Conservation (phyloP, 2,888 invertebrate genomes). For the Acronicta psi region DNA sequence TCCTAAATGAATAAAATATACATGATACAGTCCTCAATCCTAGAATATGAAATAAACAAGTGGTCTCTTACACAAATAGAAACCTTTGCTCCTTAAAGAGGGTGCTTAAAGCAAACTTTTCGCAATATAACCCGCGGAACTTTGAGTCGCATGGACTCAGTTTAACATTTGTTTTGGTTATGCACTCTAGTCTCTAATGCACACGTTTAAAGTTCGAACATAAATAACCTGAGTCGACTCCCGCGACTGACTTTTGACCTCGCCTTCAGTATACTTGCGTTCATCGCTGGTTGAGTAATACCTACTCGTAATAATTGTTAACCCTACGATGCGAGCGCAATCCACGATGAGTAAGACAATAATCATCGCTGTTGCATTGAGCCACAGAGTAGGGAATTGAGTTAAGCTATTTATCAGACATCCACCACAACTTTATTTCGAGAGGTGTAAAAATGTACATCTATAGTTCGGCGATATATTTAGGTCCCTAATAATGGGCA, state of each 20-base stretch:
- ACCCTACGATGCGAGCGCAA: slow-evolving; percentile 40
- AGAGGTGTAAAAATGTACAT: too few species aligned
- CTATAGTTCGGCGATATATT: too few species aligned
- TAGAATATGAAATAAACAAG: slow-evolving; percentile 14
- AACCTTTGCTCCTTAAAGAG: slow-evolving; percentile 35
- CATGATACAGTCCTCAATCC: too few species aligned
- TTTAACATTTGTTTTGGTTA: slow-evolving; percentile 59
- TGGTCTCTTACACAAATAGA: slow-evolving; percentile 36
- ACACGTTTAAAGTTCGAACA: slow-evolving; percentile 58
- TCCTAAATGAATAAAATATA: too few species aligned
- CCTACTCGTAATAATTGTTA: slow-evolving; percentile 44
- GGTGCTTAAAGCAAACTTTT: slow-evolving; percentile 48
- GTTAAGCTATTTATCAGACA: too few species aligned
- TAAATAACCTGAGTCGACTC: slow-evolving; percentile 55
- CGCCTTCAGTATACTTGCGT: slow-evolving; percentile 45
- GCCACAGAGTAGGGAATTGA: too few species aligned
- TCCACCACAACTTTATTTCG: too few species aligned
- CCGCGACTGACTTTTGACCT: slow-evolving; percentile 66
- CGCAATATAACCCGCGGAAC: slow-evolving; percentile 50
- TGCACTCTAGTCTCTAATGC: slow-evolving; percentile 57
- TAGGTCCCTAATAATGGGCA: too few species aligned
- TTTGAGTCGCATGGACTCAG: slow-evolving; percentile 50
- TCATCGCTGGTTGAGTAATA: slow-evolving; percentile 45
- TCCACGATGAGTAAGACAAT: slow-evolving; percentile 22
- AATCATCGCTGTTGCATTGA: slow-evolving; percentile 3